Percentiles rank a stretch among this genome's conserved stretches.
Evolutionary conservation across 1,140 invertebrate species (phyloP).

Genomic region (Nephila pilipes): DNA sequence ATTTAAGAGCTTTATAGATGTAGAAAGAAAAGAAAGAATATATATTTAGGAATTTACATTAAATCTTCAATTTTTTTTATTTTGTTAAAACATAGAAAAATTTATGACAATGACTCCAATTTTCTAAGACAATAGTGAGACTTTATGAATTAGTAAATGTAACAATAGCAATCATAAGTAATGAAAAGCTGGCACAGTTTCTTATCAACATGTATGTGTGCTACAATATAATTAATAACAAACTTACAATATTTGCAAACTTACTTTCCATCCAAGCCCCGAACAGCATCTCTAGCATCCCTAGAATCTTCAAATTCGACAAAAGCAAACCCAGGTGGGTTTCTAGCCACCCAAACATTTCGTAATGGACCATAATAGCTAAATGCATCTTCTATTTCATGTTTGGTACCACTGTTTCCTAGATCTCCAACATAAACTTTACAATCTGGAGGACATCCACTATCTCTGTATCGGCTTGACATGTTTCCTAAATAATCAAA

Average conservation of each 20-base stretch:
- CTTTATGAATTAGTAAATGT: too few relatives aligned
- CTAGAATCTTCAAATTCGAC: constrained; percentile 97
- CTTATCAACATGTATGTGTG: too few relatives aligned
- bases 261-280: constrained; percentile 87
- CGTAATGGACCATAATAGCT: constrained; percentile 95
- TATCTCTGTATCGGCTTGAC: constrained; percentile 39
- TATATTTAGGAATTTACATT: too few relatives aligned
- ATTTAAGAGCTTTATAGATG: too few relatives aligned
- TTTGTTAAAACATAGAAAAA: too few relatives aligned
- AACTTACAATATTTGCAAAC: constrained; percentile 40
- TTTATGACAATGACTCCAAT: too few relatives aligned
- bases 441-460: constrained; percentile 85
- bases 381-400: constrained; percentile 96
- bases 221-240: neutral
- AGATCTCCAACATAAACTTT: constrained; percentile 99
- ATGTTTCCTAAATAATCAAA: neutral
- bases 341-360: constrained; percentile 97
- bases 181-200: too few relatives aligned
- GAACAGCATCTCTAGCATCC: constrained; percentile 96
- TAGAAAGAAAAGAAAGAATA: too few relatives aligned
- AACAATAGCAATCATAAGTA: too few relatives aligned
- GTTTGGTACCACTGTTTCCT: constrained; percentile 89
- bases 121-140: too few relatives aligned
- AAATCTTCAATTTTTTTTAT: too few relatives aligned
- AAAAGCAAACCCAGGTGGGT: constrained; percentile 97